Evolutionary conservation across 2,888 invertebrate genomes (phyloP).

Genomic region (Lasioglossum villosulum): DNA sequence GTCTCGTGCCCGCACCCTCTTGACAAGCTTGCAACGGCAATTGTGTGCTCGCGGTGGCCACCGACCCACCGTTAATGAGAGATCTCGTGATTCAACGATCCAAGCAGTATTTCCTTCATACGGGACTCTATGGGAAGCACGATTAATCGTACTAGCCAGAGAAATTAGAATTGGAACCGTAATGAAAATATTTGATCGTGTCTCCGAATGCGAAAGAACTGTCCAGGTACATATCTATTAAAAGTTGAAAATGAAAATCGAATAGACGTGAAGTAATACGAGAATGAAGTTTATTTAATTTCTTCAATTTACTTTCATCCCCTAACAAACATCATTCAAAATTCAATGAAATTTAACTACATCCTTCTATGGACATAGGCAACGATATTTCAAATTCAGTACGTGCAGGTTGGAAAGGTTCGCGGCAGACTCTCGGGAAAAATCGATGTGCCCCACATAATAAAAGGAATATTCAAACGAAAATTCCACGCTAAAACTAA

Average conservation of each 20-base stretch:
- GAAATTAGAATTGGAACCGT: not conserved
- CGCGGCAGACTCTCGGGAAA: not conserved
- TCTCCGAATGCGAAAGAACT: not conserved
- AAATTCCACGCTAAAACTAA: not conserved
- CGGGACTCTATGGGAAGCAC: not conserved
- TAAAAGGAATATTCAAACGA: not conserved
- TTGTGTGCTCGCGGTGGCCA: not conserved
- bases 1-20: constrained; percentile 7
- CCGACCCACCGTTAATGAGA: not conserved
- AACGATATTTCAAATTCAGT: not conserved
- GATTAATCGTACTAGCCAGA: not conserved
- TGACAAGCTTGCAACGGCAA: not conserved
- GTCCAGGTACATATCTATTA: no score
- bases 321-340: not conserved
- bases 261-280: no score
- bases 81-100: not conserved
- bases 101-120: not conserved
- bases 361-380: no score
- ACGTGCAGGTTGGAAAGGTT: not conserved
- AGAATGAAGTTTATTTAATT: not conserved
- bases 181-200: not conserved
- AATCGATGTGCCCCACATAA: not conserved
- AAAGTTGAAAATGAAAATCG: not conserved
- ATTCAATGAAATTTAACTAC: not conserved
- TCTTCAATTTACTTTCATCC: not conserved